Evolutionary conservation across 2,797 vertebrate genomes (phyloP).

Genomic region (Smutsia gigantea): DNA sequence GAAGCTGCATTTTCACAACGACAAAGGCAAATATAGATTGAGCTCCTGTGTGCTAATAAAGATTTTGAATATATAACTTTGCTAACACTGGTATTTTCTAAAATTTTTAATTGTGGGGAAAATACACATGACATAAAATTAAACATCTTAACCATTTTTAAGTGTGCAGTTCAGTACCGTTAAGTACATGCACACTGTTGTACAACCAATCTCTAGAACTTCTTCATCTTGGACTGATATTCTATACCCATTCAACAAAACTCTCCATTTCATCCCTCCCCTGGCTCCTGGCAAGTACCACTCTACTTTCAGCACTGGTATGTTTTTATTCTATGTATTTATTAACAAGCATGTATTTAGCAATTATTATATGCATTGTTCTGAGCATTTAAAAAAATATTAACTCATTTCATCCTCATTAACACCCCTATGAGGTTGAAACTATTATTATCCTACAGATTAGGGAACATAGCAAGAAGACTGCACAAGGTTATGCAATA

Average conservation of each 20-base stretch:
- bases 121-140: not conserved
- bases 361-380: not conserved
- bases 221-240: conserved; percentile 16
- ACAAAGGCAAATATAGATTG: not conserved
- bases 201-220: not conserved
- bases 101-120: not conserved
- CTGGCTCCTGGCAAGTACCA: not conserved
- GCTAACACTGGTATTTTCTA: not conserved
- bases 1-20: not conserved
- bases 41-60: not conserved
- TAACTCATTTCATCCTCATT: conserved; percentile 38
- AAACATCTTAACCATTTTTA: not conserved
- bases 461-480: conserved; percentile 7
- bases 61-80: not conserved
- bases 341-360: not conserved
- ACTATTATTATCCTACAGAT: conserved; percentile 52
- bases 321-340: conserved; percentile 33
- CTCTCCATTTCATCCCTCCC: not conserved
- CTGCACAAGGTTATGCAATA: not conserved
- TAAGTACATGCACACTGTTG: not conserved
- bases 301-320: not conserved
- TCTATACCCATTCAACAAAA: not conserved
- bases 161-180: not conserved
- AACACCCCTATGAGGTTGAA: not conserved
- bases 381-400: conserved; percentile 36